Base-by-base conservation (phyloP, 92 coral and sea anemone species). In the Porites divaricata region DNA sequence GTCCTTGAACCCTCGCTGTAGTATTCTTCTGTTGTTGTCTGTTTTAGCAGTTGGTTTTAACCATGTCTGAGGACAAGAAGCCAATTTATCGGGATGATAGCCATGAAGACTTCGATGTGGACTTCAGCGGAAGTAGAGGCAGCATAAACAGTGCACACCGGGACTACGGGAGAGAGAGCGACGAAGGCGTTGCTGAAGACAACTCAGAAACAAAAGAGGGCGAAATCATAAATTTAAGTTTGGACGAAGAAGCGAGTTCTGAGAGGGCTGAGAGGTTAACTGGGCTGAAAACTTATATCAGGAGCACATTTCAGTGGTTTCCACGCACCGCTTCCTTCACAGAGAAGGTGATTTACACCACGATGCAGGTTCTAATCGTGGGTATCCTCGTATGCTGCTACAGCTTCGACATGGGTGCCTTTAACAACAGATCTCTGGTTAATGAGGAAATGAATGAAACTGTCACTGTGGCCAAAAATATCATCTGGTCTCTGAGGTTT, bases 401-500 rank as follows among this genome's bases (percentile, higher is more conserved):
- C 70, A 16, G 76, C 53, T 83, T 78, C 25, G 90, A 81, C 8
- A 80, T 93, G 61, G 97, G 97, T 19, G 85, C 71, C 14, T 91
- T 93, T 52, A 21, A 75, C 17, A 85, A 78, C 80, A 74, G 87
- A 19, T 88, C 97, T 9, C 58, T 93, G 80, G 76, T 76, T 10
- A 69, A 89, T 20, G 89, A 93, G 54, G 90, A 88, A 63, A 49
- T 75, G 78, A 53, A 24, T 14, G 76, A 92, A 50, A 87, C 95
- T 1, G 69, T 93, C n/a, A 93, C 93, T 2, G 70, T 87, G 12
- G 88, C 69, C 64, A 93, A 93, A 21, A 89, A 86, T 57, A 19
- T 81, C 61, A 63, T 88, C 56, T 93, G 97, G 97, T 75, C 85
- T 1, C 49, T 84, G 4, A 87, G 97, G 8, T 84, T 74, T 76